phyloP scores from a whole-genome alignment of 2,888 invertebrate species.

The Fissipunctia ypsillon region DNA sequence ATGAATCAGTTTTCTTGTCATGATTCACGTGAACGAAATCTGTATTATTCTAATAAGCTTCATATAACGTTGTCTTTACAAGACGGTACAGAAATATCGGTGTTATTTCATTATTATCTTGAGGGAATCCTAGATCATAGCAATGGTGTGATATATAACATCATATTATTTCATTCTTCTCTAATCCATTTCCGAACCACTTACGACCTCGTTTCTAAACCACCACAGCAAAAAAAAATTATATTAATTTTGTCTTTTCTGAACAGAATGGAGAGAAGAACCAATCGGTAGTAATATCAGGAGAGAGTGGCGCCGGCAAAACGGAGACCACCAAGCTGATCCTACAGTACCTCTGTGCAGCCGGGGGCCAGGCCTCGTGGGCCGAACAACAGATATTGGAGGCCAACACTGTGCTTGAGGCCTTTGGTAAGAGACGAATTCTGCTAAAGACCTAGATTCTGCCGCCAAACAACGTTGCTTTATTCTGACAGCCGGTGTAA shows the following conservation, averaged over 20 bases:
- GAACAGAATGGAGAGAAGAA: conserved; percentile 87
- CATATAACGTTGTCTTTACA: neutral
- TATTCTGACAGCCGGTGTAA: neutral
- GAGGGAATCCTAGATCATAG: neutral
- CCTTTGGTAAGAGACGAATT: conserved; percentile 95
- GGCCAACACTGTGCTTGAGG: conserved; percentile 97
- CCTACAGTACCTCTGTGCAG: conserved; percentile 97
- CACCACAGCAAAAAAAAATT: neutral
- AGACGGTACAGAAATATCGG: neutral
- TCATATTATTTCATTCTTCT: neutral
- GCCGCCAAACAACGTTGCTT: neutral
- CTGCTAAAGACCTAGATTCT: neutral
- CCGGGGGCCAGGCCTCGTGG: conserved; percentile 94
- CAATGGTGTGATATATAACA: neutral
- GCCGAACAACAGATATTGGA: conserved; percentile 98
- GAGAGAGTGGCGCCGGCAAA: conserved; percentile 98
- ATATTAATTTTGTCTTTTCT: neutral
- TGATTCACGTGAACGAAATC: conserved; percentile 53
- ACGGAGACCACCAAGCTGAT: conserved; percentile 98
- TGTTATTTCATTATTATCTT: neutral
- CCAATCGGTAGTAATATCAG: conserved; percentile 97
- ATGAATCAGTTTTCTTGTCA: conserved; percentile 46
- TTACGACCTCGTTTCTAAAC: neutral
- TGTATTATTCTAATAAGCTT: neutral
- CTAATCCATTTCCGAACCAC: neutral